Evolutionary conservation across 2,888 invertebrate species (phyloP).

Genomic region (Tiliacea citrago): DNA sequence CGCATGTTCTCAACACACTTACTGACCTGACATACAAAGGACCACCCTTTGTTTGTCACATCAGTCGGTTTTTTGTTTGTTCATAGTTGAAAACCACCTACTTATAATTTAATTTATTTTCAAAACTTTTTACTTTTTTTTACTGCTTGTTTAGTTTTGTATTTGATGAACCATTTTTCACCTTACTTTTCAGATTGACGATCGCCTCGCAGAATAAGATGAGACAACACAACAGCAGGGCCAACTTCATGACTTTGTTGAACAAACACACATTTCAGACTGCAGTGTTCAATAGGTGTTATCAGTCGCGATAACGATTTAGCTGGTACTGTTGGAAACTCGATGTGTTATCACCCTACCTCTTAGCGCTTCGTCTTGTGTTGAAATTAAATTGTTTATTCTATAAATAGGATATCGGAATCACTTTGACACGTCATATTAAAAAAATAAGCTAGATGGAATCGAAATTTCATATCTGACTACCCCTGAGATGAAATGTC

Average conservation of each 20-base stretch:
- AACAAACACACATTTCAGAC: slow-evolving; percentile 23
- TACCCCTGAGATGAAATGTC: no score
- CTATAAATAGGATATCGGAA: no score
- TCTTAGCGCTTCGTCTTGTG: no score
- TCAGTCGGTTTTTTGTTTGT: no score
- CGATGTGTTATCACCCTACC: slow-evolving; percentile 31
- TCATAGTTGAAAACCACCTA: neutral
- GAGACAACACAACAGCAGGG: slow-evolving; percentile 19
- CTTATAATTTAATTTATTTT: neutral
- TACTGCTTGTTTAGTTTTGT: neutral
- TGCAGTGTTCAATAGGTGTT: slow-evolving; percentile 22
- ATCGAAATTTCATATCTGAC: no score
- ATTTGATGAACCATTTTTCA: slow-evolving; percentile 13
- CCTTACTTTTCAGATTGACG: neutral
- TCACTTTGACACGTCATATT: no score
- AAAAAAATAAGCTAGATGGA: no score
- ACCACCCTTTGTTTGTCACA: no score
- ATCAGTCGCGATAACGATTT: slow-evolving; percentile 38
- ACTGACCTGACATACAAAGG: no score
- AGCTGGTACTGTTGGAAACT: slow-evolving; percentile 18
- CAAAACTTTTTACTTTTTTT: neutral
- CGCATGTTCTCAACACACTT: neutral
- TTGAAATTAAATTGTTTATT: no score
- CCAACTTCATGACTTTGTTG: slow-evolving; percentile 47
- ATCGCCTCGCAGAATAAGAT: slow-evolving; percentile 21